Conservation (phyloP, 2,888 invertebrate genomes). For the Synergus gifuensis region DNA sequence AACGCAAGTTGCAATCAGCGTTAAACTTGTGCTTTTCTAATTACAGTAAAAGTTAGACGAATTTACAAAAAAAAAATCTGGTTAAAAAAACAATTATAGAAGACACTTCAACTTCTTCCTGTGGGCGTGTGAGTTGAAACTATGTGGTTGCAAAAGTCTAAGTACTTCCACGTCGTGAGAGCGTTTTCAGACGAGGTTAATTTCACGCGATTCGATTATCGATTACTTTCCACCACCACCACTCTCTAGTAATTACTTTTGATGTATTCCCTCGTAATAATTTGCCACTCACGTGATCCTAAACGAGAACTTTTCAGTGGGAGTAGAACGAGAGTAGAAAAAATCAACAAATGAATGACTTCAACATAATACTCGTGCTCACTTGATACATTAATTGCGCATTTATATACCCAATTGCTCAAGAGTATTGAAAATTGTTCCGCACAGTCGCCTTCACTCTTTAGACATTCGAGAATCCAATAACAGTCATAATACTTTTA, state of each 20-base stretch:
- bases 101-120: constrained; percentile 25
- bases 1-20: neutral
- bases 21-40: neutral
- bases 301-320: constrained; percentile 46
- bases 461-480: constrained; percentile 8
- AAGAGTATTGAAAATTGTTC: constrained; percentile 39
- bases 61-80: neutral
- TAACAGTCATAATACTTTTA: neutral
- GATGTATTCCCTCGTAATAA: constrained; percentile 57
- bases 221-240: constrained; percentile 52
- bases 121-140: constrained; percentile 33
- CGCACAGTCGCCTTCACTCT: neutral
- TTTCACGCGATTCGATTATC: constrained; percentile 40
- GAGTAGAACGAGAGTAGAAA: neutral
- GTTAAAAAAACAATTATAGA: constrained; percentile 13
- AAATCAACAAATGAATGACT: constrained; percentile 20
- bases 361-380: neutral
- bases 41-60: neutral
- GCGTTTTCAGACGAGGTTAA: constrained; percentile 18
- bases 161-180: constrained; percentile 34
- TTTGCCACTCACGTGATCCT: constrained; percentile 58
- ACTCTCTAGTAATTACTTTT: constrained; percentile 57
- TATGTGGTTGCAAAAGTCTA: constrained; percentile 34
- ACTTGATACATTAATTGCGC: constrained; percentile 25
- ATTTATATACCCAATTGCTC: constrained; percentile 15